A percentile compares a stretch with the other conserved stretches of the same genome.
These are phyloP conservation scores for Euura saliciscinereae DNA, from an alignment of 1,140 invertebrate genomes.

Conservation along the genomic window DNA sequence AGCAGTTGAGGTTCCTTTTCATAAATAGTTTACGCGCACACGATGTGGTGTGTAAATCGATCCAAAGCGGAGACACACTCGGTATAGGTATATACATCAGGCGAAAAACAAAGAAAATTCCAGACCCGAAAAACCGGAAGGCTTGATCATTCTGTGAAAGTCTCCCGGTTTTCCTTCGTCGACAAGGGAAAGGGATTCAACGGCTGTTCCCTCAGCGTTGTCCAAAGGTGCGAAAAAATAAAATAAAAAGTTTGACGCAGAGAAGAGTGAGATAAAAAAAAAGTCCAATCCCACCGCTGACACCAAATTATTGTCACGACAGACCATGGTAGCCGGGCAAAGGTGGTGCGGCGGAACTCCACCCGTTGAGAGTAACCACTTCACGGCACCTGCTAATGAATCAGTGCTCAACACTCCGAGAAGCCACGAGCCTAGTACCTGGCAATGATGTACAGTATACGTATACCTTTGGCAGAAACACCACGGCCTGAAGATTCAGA, in stretches of 20 bases:
- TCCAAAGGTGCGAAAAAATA: neutral
- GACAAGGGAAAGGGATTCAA: too few relatives aligned
- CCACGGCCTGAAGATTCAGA: too few relatives aligned
- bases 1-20: neutral
- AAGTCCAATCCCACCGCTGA: neutral
- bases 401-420: conserved; percentile 1
- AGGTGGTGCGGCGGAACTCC: neutral
- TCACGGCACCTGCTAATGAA: conserved; percentile 13
- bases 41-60: neutral
- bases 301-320: neutral
- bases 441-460: too few relatives aligned
- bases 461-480: too few relatives aligned
- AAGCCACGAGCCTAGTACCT: conserved; percentile 1
- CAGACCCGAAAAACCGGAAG: too few relatives aligned
- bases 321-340: neutral
- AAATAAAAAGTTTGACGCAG: neutral
- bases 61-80: neutral
- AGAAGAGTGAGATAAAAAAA: neutral
- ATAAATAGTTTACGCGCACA: neutral
- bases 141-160: too few relatives aligned
- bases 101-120: too few relatives aligned
- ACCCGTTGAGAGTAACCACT: neutral
- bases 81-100: too few relatives aligned
- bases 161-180: too few relatives aligned
- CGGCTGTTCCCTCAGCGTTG: neutral